Conservation (phyloP, 2,888 invertebrate species). For the Empis stercorea region DNA sequence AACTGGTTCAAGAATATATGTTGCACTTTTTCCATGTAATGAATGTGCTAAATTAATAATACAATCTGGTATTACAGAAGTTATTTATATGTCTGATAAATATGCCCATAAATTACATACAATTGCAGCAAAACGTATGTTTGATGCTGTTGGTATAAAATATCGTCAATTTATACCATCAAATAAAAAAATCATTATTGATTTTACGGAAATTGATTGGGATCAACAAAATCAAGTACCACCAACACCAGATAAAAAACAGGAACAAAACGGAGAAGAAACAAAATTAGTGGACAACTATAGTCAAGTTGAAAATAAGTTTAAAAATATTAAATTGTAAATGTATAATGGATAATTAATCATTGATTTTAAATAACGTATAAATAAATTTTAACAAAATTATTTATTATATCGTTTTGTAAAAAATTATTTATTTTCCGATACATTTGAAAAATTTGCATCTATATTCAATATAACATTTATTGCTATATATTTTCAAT, state of each 20-base stretch:
- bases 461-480: too few relatives aligned
- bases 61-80: slow-evolving; percentile 73
- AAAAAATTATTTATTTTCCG: too few relatives aligned
- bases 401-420: too few relatives aligned
- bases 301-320: too few relatives aligned
- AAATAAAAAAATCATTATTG: slow-evolving; percentile 48
- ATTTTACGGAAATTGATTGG: slow-evolving; percentile 39
- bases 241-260: slow-evolving; percentile 4
- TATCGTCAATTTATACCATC: slow-evolving; percentile 54
- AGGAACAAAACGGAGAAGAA: neutral
- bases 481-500: too few relatives aligned
- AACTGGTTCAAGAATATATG: slow-evolving; percentile 70
- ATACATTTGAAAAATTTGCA: too few relatives aligned
- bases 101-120: slow-evolving; percentile 53
- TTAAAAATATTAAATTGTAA: too few relatives aligned
- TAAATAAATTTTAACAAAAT: too few relatives aligned
- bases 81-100: slow-evolving; percentile 74
- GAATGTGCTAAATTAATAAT: slow-evolving; percentile 96
- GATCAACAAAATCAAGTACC: slow-evolving; percentile 10
- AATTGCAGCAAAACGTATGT: slow-evolving; percentile 67
- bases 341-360: too few relatives aligned
- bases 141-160: slow-evolving; percentile 59
- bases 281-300: neutral
- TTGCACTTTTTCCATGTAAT: slow-evolving; percentile 89
- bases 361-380: too few relatives aligned